These are phyloP conservation scores for Coremacera marginata DNA, from an alignment of 2,888 invertebrate genomes.

Conservation along the genomic window DNA sequence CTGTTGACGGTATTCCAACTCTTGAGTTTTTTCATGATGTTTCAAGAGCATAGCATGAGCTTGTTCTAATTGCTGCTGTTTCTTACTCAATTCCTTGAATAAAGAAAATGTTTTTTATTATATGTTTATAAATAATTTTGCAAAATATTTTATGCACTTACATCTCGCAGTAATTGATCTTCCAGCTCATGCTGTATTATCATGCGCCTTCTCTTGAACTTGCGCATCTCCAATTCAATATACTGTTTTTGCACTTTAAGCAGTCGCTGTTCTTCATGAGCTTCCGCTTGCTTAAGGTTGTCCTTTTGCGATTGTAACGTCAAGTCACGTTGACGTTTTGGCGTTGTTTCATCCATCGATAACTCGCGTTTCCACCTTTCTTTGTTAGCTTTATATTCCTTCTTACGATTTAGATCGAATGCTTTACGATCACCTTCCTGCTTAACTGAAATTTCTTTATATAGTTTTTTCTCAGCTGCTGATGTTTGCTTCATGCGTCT, in stretches of 20 bases:
- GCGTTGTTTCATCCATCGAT: slow-evolving; percentile 91
- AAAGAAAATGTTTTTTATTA: not conserved
- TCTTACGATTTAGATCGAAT: slow-evolving; percentile 92
- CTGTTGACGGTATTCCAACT: slow-evolving; percentile 95
- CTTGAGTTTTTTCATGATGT: slow-evolving; percentile 97
- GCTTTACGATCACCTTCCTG: slow-evolving; percentile 94
- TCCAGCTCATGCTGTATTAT: slow-evolving; percentile 88
- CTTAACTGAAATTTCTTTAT: slow-evolving; percentile 88
- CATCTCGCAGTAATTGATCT: slow-evolving; percentile 91
- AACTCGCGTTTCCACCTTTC: slow-evolving; percentile 96
- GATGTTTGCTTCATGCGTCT: slow-evolving; percentile 87
- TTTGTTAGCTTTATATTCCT: slow-evolving; percentile 96
- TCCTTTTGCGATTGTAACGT: slow-evolving; percentile 93
- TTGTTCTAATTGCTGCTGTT: slow-evolving; percentile 94
- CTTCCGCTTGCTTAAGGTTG: slow-evolving; percentile 89
- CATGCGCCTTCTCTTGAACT: slow-evolving; percentile 91
- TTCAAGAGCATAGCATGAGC: slow-evolving; percentile 93
- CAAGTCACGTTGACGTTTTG: slow-evolving; percentile 90
- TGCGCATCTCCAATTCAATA: slow-evolving; percentile 91
- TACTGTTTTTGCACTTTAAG: slow-evolving; percentile 91
- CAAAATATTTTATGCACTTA: slow-evolving; percentile 64
- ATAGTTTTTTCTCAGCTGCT: slow-evolving; percentile 90
- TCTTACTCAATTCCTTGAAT: slow-evolving; percentile 89
- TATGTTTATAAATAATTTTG: slow-evolving; percentile 14
- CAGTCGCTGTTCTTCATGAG: slow-evolving; percentile 89